Base-by-base conservation (phyloP, 1,140 invertebrate genomes). In the Streblospio benedicti region DNA sequence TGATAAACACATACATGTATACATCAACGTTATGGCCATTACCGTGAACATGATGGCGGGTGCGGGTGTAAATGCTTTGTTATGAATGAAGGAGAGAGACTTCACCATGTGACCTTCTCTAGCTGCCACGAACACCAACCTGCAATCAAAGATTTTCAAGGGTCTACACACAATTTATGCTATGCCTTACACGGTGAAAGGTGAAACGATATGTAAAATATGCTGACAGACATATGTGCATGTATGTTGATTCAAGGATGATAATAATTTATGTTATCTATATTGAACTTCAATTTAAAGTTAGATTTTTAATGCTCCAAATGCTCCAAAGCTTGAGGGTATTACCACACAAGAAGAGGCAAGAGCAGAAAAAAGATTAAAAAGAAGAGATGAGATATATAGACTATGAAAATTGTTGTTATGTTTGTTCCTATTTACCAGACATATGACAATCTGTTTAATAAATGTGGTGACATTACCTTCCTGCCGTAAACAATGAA, bases 401-500 rank as follows among this genome's bases (percentile, higher is more conserved):
- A 49, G 9, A 16, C 9, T 14, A 20, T 12, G 9, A 33, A 31
- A 55, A 45, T 2, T 20, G 16, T 6, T 64, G 9, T 16, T 25
- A 59, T 61, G 45, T 59, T 61, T 52, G 14, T 12, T 35, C 25
- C 51, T 16, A 38, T 27, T 30, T 27, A n/a, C 20, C 14, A 16
- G 2, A 64, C 30, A 50, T 25, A 44, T 30, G 16, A 57, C 27
- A 53, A 51, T 51, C n/a, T n/a, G n/a, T n/a, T n/a, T n/a, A n/a
- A n/a, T n/a, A n/a, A n/a, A n/a, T n/a, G n/a, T n/a, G n/a, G n/a
- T 51, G 25, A 18, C 4, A 49, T 4, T 4, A 54, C 49, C 58
- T n/a, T 6, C 95, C 97, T n/a, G 94, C 95, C 20, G 96, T 98
- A 45, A 99, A 85, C n/a, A 99, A 81, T 65, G 98, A 94, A 65